Evolutionary conservation across 2,113 vertebrate species (phyloP), one percentile per base, ranked within the genome.

Genomic region (Ammodytes dubius): DNA sequence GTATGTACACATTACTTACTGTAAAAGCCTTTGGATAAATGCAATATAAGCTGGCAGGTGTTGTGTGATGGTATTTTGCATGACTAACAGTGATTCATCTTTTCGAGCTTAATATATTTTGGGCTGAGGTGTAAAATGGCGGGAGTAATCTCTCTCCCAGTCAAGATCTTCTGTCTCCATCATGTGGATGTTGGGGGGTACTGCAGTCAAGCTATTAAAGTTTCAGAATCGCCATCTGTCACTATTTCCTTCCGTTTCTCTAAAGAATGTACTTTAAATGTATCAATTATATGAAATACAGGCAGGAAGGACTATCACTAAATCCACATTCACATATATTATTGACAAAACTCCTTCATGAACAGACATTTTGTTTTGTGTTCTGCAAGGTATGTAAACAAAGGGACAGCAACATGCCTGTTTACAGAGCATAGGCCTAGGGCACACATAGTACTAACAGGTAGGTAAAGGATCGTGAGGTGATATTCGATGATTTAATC

Each of bases 101-200:
- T 74, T 70, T 46, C 63, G 49, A 71, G 27, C 49, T 77, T 58
- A 54, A 78, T 64, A 67, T 66, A 45, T 60, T 27, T 77, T 75
- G 19, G 12, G 42, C 42, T 42, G 66, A 68, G 60, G 79, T 77
- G 58, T 86, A 86, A 91, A 66, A 85, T 90, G 84, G 89, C 60
- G 85, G 74, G 67, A 19, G 46, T 7, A 45, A 3, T 27, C 17
- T n/a, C 17, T n/a, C 35, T 64, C 45, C 57, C 43, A 89, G 39
- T 11, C 37, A 47, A 92, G 74, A 90, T 90, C 87, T 77, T 79
- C 81, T 84, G 89, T 83, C 73, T 40, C 93, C 93, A 93, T 87
- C 92, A 74, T 84, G 92, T 92, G 94, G 92, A 77, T 6, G 65
- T 1, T 19, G 19, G 0, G 0, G 8, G 64, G 74, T 79, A 94